Evolutionary conservation across 2,113 vertebrate genomes (phyloP).

Genomic region (Scytalopus superciliaris): DNA sequence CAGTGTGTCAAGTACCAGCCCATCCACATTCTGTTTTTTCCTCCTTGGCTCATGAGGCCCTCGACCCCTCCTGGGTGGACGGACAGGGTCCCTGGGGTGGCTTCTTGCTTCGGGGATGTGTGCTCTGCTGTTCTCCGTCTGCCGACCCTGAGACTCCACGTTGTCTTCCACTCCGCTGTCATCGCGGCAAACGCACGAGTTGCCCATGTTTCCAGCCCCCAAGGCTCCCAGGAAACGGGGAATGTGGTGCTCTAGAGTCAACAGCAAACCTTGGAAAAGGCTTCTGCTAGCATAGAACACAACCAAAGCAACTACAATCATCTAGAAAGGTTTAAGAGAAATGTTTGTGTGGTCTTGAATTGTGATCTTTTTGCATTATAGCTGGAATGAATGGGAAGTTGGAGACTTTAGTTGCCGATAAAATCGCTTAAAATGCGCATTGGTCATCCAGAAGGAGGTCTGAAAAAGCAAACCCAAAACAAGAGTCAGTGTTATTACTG

Average conservation of each 20-base stretch:
- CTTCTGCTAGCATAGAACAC: constrained; percentile 96
- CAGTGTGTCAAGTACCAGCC: constrained; percentile 95
- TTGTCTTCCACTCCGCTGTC: constrained; percentile 92
- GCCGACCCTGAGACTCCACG: constrained; percentile 76
- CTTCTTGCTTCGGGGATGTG: constrained; percentile 78
- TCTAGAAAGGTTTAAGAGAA: constrained; percentile 82
- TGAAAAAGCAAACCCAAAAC: constrained; percentile 50
- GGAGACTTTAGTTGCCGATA: constrained; percentile 23
- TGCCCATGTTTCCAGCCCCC: constrained; percentile 86
- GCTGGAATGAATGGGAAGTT: constrained; percentile 33
- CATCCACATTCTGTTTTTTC: constrained; percentile 97
- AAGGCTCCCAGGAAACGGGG: constrained; percentile 78
- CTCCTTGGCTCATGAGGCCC: constrained; percentile 95
- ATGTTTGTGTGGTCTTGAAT: constrained; percentile 70
- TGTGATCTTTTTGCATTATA: constrained; percentile 70
- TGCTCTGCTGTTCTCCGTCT: constrained; percentile 76
- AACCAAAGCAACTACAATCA: constrained; percentile 96
- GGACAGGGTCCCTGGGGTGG: constrained; percentile 90
- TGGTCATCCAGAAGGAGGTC: constrained; percentile 61
- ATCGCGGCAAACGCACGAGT: constrained; percentile 94
- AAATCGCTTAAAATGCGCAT: constrained; percentile 44
- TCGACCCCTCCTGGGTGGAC: constrained; percentile 90
- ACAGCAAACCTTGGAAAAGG: constrained; percentile 89
- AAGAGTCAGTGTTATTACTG: constrained; percentile 7
- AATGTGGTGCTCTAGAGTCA: constrained; percentile 82